Percentiles rank a stretch among this genome's conserved stretches.
Conservation (phyloP, 2,888 invertebrate genomes). For the Rhaphigaster nebulosa region DNA sequence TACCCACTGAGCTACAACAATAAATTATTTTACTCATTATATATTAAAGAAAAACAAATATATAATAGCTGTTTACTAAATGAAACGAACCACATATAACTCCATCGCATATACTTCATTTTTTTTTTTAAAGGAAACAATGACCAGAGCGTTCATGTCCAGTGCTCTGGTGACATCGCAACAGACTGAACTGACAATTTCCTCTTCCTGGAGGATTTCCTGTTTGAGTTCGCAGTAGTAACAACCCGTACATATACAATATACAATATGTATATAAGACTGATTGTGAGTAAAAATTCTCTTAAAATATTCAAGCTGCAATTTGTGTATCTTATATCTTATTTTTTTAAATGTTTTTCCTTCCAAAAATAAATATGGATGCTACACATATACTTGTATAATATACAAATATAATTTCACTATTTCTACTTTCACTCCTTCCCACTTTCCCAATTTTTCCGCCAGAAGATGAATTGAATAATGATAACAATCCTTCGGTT, state of each 20-base stretch:
- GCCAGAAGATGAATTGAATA: neutral
- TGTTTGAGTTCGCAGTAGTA: neutral
- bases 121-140: too few species aligned
- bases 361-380: neutral
- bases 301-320: neutral
- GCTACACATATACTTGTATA: neutral
- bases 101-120: too few species aligned
- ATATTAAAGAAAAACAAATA: too few species aligned
- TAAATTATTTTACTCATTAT: too few species aligned
- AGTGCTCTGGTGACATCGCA: neutral
- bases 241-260: neutral
- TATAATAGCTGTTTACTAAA: too few species aligned
- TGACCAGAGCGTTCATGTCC: neutral
- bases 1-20: too few species aligned
- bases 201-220: conserved; percentile 21
- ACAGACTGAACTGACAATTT: neutral
- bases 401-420: neutral
- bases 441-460: too few species aligned
- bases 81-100: too few species aligned
- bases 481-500: neutral
- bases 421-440: neutral
- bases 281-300: neutral
- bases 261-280: neutral
- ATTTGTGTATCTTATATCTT: too few species aligned
- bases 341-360: neutral